These are phyloP conservation scores for Leucoraja erinaceus DNA, from an alignment of 2,113 vertebrate genomes.

Conservation along the genomic window DNA sequence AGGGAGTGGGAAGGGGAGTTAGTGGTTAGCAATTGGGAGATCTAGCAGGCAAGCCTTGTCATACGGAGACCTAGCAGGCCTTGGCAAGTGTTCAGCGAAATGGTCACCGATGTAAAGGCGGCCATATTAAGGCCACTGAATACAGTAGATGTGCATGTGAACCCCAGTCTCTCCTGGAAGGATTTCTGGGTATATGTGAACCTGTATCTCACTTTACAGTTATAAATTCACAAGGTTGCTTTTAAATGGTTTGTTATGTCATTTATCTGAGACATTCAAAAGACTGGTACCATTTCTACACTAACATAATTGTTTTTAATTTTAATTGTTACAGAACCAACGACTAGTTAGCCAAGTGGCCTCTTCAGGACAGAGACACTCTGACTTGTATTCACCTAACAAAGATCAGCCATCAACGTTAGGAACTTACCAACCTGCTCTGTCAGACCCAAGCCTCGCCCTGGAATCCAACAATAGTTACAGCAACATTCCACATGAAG, in stretches of 20 bases:
- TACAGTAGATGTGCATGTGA: no score
- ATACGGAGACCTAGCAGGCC: no score
- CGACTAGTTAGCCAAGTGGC: slow-evolving; percentile 61
- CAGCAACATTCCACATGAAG: slow-evolving; percentile 82
- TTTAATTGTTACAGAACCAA: slow-evolving; percentile 53
- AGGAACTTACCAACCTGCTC: slow-evolving; percentile 59
- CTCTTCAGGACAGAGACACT: slow-evolving; percentile 57
- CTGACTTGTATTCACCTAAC: slow-evolving; percentile 13
- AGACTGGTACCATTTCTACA: neutral
- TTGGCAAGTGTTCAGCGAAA: no score
- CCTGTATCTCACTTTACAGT: no score
- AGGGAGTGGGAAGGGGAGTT: no score
- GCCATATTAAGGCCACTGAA: no score
- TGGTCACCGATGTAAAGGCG: no score
- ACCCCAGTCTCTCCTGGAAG: no score
- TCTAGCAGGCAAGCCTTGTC: no score
- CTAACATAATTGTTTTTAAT: neutral
- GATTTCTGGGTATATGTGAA: no score
- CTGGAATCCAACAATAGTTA: slow-evolving; percentile 74
- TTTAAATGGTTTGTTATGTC: neutral
- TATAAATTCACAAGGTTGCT: neutral
- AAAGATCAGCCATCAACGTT: slow-evolving; percentile 29
- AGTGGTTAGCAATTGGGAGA: no score
- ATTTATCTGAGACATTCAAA: neutral
- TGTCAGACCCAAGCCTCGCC: slow-evolving; percentile 62